Evolutionary conservation across 2,888 invertebrate genomes (phyloP).

Genomic region (Eupithecia dodoneata): DNA sequence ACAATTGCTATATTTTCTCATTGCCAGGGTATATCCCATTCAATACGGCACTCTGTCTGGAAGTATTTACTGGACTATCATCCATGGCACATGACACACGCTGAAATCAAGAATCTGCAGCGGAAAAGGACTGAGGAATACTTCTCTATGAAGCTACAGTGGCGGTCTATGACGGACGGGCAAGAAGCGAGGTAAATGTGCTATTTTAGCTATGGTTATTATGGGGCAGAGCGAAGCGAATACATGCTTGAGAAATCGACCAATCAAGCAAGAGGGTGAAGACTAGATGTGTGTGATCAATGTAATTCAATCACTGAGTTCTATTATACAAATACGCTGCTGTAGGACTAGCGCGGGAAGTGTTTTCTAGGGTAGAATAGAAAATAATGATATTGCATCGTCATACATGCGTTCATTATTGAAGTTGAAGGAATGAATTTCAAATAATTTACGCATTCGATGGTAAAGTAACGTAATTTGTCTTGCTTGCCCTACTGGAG

Average conservation of each 20-base stretch:
- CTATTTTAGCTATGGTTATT: not conserved
- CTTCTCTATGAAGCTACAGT: slow-evolving; percentile 97
- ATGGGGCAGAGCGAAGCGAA: not conserved
- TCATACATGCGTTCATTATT: too few species aligned
- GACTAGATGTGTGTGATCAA: not conserved
- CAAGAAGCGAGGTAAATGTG: slow-evolving; percentile 86
- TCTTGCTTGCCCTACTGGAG: too few species aligned
- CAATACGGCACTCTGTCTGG: slow-evolving; percentile 94
- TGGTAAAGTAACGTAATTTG: too few species aligned
- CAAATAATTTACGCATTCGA: too few species aligned
- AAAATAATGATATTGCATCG: too few species aligned
- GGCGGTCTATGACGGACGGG: slow-evolving; percentile 93
- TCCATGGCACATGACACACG: slow-evolving; percentile 91
- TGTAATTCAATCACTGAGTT: too few species aligned
- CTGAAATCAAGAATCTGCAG: slow-evolving; percentile 87
- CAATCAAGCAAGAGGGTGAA: not conserved
- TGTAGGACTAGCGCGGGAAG: too few species aligned
- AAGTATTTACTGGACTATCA: slow-evolving; percentile 96
- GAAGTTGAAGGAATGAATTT: too few species aligned
- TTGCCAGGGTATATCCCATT: slow-evolving; percentile 89
- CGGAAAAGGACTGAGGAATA: slow-evolving; percentile 93
- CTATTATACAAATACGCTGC: too few species aligned
- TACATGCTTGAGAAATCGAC: too few species aligned
- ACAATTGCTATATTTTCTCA: not conserved
- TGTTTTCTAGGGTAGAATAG: too few species aligned